Evolutionary conservation across 2,888 invertebrate species (phyloP).

Genomic region (Myathropa florea): DNA sequence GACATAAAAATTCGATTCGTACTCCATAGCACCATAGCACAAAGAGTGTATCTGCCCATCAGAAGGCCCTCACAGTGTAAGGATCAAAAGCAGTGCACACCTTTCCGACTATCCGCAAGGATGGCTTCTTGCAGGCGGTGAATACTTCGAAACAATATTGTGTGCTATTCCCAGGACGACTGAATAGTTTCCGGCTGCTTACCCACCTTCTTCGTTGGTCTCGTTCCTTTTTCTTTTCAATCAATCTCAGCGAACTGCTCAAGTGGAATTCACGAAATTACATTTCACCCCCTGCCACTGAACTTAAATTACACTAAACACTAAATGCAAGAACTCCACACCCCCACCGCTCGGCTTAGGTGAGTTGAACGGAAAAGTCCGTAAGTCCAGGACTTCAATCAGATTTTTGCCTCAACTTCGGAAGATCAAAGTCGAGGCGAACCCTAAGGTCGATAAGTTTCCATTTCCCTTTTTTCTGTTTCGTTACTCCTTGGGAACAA

Average conservation of each 20-base stretch:
- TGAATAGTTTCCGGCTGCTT: not conserved
- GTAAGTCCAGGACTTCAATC: constrained; percentile 41
- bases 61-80: not conserved
- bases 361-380: constrained; percentile 30
- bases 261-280: not conserved
- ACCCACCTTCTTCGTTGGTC: not conserved
- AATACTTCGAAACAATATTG: not conserved
- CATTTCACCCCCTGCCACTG: not conserved
- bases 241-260: not conserved
- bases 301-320: constrained; percentile 37
- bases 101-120: not conserved
- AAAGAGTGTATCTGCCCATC: not conserved
- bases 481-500: not conserved
- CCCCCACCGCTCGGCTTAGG: not conserved
- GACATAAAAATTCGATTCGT: too few relatives aligned
- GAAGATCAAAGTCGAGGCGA: constrained; percentile 43
- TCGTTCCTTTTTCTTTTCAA: not conserved
- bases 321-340: not conserved
- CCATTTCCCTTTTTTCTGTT: not conserved
- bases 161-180: not conserved
- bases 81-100: not conserved
- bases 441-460: constrained; percentile 32
- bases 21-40: too few relatives aligned
- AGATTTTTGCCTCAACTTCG: constrained; percentile 33
- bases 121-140: not conserved